Conservation (phyloP, 2,113 vertebrate species). For the Corythoichthys haematopterus region DNA sequence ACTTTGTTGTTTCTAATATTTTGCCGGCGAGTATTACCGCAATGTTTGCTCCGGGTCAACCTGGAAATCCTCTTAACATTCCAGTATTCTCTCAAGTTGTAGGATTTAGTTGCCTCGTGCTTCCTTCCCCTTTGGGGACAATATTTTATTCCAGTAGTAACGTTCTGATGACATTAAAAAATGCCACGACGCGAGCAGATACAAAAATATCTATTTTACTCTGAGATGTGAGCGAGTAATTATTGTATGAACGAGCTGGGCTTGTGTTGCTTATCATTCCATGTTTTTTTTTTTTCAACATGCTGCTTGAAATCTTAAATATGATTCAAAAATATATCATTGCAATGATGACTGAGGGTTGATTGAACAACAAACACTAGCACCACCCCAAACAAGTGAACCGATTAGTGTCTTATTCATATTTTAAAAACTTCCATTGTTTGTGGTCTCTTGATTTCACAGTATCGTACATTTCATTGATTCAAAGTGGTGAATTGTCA, state of each 20-base stretch:
- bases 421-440: neutral
- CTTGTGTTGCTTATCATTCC: slow-evolving; percentile 41
- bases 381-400: neutral
- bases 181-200: slow-evolving; percentile 2
- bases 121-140: slow-evolving; percentile 11
- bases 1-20: slow-evolving; percentile 26
- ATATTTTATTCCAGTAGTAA: slow-evolving; percentile 2
- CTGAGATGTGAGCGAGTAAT: slow-evolving; percentile 8
- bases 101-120: slow-evolving; percentile 25
- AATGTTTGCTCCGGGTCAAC: slow-evolving; percentile 4
- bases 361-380: slow-evolving; percentile 16
- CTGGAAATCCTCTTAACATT: slow-evolving; percentile 30
- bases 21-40: slow-evolving; percentile 51
- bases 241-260: slow-evolving; percentile 54
- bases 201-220: slow-evolving; percentile 7
- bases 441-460: neutral
- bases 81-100: slow-evolving; percentile 32
- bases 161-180: slow-evolving; percentile 8
- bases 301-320: slow-evolving; percentile 40
- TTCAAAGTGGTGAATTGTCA: neutral
- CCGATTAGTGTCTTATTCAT: neutral
- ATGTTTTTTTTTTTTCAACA: slow-evolving; percentile 16
- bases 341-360: slow-evolving; percentile 2
- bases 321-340: neutral
- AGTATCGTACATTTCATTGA: neutral